A percentile compares a stretch with the other conserved stretches of the same genome.
phyloP scores from a whole-genome alignment of 1,140 invertebrate species.

The Pinna nobilis region DNA sequence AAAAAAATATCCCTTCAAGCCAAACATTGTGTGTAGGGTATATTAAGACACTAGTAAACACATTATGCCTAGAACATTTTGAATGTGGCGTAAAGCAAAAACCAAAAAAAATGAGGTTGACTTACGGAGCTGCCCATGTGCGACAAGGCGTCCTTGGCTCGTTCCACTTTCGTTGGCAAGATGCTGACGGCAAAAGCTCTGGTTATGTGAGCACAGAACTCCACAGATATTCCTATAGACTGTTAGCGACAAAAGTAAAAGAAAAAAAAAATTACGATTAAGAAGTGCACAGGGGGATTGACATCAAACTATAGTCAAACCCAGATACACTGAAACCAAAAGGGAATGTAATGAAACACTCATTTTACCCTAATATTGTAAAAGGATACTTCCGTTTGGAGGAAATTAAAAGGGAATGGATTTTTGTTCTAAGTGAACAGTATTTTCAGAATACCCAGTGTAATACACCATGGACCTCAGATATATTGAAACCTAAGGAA shows the following conservation, averaged over 20 bases:
- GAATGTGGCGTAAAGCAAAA: background rate
- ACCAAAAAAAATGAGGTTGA: constrained; percentile 30
- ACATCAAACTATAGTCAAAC: background rate
- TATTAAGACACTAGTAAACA: too few relatives aligned
- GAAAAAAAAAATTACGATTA: background rate
- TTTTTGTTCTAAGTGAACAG: too few relatives aligned
- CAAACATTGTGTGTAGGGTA: too few relatives aligned
- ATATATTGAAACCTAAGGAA: too few relatives aligned
- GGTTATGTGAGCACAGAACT: constrained; percentile 94
- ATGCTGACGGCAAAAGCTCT: constrained; percentile 84
- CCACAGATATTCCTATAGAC: constrained; percentile 93
- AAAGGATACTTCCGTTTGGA: too few relatives aligned
- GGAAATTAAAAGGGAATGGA: too few relatives aligned
- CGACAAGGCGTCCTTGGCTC: constrained; percentile 83
- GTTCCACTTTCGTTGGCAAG: constrained; percentile 78
- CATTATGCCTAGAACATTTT: too few relatives aligned
- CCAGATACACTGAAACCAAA: too few relatives aligned
- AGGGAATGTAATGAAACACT: background rate
- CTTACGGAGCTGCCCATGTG: constrained; percentile 91
- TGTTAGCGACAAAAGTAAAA: constrained; percentile 75
- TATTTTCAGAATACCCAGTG: too few relatives aligned
- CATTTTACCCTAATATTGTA: too few relatives aligned
- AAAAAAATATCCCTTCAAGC: too few relatives aligned
- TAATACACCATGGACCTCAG: too few relatives aligned
- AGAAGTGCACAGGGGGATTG: background rate